These are phyloP conservation scores for Pantelozetes paolii DNA, from an alignment of 2,888 invertebrate species.

Conservation along the genomic window DNA sequence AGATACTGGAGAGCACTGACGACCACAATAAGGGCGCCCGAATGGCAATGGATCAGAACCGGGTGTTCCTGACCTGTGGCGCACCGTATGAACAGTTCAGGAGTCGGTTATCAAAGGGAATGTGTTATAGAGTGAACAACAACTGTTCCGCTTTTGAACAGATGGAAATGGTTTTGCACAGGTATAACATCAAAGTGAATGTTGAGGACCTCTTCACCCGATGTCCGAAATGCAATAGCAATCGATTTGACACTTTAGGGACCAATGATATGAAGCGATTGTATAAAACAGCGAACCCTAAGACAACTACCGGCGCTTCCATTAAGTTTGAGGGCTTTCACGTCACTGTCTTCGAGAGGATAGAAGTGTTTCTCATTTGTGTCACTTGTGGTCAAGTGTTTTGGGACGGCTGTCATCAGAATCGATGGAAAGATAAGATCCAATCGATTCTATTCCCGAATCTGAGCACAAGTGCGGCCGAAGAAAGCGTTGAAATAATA, in stretches of 20 bases:
- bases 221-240: conserved; percentile 57
- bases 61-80: conserved; percentile 61
- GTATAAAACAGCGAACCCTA: conserved; percentile 35
- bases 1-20: conserved; percentile 56
- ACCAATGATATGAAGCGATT: conserved; percentile 6
- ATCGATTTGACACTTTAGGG: not conserved
- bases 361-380: conserved; percentile 64
- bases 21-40: conserved; percentile 58
- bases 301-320: conserved; percentile 44
- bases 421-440: conserved; percentile 40
- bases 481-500: not conserved
- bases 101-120: conserved; percentile 58
- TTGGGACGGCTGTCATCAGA: conserved; percentile 62
- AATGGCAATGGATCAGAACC: conserved; percentile 56
- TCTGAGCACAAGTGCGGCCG: not conserved
- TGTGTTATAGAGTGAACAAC: conserved; percentile 62
- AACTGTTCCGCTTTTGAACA: conserved; percentile 60
- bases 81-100: conserved; percentile 51
- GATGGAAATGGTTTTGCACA: conserved; percentile 62
- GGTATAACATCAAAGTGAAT: conserved; percentile 63
- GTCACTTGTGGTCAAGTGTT: conserved; percentile 69
- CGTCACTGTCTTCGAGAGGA: conserved; percentile 54
- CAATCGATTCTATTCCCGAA: conserved; percentile 3
- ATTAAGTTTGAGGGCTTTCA: conserved; percentile 56
- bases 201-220: conserved; percentile 66